Conservation (phyloP, 2,113 vertebrate genomes). For the Caranx melampygus region DNA sequence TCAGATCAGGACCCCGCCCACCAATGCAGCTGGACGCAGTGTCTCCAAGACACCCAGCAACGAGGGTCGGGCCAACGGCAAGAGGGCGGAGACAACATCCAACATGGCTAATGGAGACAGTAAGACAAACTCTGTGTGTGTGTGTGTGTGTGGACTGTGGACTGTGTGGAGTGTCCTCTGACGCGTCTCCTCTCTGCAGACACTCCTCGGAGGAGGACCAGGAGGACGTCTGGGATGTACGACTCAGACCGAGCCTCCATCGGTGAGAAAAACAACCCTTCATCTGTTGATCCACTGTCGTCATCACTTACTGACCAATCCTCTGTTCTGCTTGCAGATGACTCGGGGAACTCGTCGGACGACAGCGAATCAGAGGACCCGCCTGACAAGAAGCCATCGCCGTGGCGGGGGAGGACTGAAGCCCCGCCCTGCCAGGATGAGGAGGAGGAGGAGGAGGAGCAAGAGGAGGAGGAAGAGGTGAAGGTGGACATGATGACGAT, state of each 20-base stretch:
- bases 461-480: slow-evolving; percentile 27
- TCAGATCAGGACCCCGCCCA: slow-evolving; percentile 89
- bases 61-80: slow-evolving; percentile 86
- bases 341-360: slow-evolving; percentile 86
- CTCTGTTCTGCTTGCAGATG: slow-evolving; percentile 58
- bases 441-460: slow-evolving; percentile 67
- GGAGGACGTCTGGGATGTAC: slow-evolving; percentile 86
- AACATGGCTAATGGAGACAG: slow-evolving; percentile 85
- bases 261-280: slow-evolving; percentile 68
- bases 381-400: slow-evolving; percentile 79
- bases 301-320: neutral
- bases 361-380: slow-evolving; percentile 81
- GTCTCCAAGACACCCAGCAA: slow-evolving; percentile 86
- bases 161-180: neutral
- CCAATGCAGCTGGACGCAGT: slow-evolving; percentile 81
- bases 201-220: slow-evolving; percentile 82
- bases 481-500: neutral
- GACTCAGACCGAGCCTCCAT: slow-evolving; percentile 87
- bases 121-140: slow-evolving; percentile 55
- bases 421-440: slow-evolving; percentile 51
- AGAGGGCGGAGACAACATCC: slow-evolving; percentile 73
- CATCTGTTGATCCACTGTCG: neutral
- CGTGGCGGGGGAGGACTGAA: slow-evolving; percentile 83
- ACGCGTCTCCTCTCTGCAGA: slow-evolving; percentile 67
- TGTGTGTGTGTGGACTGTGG: neutral